Conservation (phyloP, 2,113 vertebrate genomes). For the Scalopus aquaticus region DNA sequence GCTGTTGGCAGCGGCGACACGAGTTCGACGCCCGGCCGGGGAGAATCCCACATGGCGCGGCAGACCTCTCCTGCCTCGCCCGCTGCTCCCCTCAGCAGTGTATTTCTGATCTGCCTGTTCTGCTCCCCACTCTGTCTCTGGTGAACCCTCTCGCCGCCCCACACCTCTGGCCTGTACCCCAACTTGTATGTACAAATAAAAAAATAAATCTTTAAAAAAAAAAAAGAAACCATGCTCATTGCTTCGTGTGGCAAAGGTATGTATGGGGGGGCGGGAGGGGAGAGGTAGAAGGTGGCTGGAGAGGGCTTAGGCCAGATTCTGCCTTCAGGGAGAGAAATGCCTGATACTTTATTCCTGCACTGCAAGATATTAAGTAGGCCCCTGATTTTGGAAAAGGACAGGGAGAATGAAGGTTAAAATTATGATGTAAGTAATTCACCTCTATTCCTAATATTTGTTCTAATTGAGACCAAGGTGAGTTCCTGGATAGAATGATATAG, state of each 20-base stretch:
- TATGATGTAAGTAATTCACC: background rate
- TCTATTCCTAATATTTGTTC: background rate
- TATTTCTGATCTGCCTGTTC: too few species aligned
- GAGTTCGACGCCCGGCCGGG: too few species aligned
- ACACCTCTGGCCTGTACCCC: too few species aligned
- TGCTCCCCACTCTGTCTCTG: too few species aligned
- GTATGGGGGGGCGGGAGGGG: too few species aligned
- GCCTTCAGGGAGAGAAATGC: background rate
- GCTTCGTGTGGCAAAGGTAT: background rate
- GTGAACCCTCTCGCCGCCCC: too few species aligned
- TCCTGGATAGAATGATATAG: background rate
- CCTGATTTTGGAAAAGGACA: background rate
- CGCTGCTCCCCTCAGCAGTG: too few species aligned
- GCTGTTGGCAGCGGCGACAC: too few species aligned
- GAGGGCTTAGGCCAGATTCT: background rate
- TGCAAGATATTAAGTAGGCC: background rate
- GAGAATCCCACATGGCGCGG: too few species aligned
- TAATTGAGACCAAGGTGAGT: background rate
- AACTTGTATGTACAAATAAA: too few species aligned
- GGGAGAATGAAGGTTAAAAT: background rate
- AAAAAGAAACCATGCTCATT: background rate
- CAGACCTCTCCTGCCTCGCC: too few species aligned
- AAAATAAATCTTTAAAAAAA: too few species aligned
- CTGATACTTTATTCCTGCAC: background rate
- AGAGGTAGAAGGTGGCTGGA: background rate